A percentile compares a stretch with the other conserved stretches of the same genome.
phyloP scores from a whole-genome alignment of 2,113 vertebrate species.

The Notiomystis cincta region DNA sequence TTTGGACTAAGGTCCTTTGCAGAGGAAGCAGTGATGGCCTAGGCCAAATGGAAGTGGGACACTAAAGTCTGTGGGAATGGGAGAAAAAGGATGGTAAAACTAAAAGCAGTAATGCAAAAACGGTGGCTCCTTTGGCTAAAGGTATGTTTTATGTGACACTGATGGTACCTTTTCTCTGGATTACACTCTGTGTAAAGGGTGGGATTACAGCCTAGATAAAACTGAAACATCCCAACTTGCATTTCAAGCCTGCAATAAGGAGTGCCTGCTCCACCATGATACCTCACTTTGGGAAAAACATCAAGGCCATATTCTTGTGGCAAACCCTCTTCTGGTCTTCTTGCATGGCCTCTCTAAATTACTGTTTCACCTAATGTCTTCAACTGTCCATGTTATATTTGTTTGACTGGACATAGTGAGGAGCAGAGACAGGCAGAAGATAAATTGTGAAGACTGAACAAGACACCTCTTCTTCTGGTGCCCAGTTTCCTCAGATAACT shows the following conservation, averaged over 20 bases:
- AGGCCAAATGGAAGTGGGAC: not conserved
- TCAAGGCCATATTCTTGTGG: not conserved
- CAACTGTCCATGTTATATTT: not conserved
- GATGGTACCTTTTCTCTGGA: not conserved
- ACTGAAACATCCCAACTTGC: not conserved
- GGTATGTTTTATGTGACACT: not conserved
- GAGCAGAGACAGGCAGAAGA: not conserved
- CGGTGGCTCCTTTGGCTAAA: not conserved
- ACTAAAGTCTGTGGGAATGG: not conserved
- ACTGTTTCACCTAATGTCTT: not conserved
- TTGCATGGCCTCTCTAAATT: not conserved
- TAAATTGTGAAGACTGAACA: not conserved
- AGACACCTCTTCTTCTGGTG: not conserved
- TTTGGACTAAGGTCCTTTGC: not conserved
- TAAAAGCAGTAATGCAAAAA: not conserved
- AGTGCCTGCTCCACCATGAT: not conserved
- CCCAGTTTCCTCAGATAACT: slow-evolving; percentile 13
- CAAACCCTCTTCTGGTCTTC: not conserved
- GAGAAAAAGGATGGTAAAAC: not conserved
- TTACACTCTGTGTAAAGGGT: not conserved
- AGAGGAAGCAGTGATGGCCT: not conserved
- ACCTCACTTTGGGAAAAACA: not conserved
- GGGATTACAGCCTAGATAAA: not conserved
- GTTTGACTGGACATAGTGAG: not conserved
- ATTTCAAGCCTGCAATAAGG: not conserved